Percentiles rank a stretch among this genome's conserved stretches.
These are phyloP conservation scores for Catalaphyllia jardinei DNA, from an alignment of 64 coral and sea anemone genomes.

Conservation along the genomic window DNA sequence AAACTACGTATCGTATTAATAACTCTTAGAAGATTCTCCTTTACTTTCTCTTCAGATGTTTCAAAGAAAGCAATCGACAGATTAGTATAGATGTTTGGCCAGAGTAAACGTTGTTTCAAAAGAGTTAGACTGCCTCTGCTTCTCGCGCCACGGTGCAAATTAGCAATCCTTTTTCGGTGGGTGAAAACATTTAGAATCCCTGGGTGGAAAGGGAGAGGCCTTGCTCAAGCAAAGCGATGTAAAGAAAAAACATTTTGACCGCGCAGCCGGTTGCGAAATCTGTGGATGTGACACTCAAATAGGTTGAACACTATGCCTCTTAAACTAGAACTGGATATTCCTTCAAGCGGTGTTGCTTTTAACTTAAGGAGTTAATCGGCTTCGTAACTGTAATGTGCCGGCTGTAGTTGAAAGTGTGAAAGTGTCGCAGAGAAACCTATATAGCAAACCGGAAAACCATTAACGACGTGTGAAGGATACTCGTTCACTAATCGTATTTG, in stretches of 20 bases:
- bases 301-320: background rate
- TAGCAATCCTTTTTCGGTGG: no score
- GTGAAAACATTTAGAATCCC: background rate
- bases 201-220: background rate
- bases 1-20: no score
- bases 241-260: background rate
- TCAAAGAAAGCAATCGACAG: no score
- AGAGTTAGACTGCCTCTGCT: no score
- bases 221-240: background rate
- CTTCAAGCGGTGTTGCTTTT: background rate
- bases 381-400: background rate
- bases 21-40: no score
- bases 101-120: no score
- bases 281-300: background rate
- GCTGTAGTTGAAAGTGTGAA: background rate
- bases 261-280: background rate
- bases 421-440: background rate
- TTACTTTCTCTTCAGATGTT: no score
- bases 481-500: background rate
- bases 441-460: background rate
- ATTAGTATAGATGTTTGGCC: no score
- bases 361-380: background rate
- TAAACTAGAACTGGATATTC: conserved; percentile 3
- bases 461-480: background rate
- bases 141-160: no score